These are phyloP conservation scores for Gobio occitaniae DNA, from an alignment of 2,797 vertebrate species.

Conservation along the genomic window DNA sequence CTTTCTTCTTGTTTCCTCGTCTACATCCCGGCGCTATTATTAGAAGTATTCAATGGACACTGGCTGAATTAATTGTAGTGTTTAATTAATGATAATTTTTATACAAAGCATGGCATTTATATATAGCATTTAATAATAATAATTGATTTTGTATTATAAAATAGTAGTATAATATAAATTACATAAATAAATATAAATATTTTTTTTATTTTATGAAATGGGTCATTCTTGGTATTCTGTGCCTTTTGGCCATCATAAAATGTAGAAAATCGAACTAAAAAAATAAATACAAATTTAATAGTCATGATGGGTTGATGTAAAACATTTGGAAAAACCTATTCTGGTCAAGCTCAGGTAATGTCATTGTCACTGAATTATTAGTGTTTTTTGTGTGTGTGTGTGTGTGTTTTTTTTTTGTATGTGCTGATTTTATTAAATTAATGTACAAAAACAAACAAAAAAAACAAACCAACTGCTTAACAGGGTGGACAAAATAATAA, in stretches of 20 bases:
- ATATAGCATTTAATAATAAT: background rate
- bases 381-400: too few species aligned
- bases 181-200: background rate
- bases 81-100: background rate
- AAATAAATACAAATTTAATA: too few species aligned
- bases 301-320: too few species aligned
- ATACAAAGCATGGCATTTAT: background rate
- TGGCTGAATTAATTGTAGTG: background rate
- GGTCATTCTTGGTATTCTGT: too few species aligned
- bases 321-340: background rate
- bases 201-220: background rate
- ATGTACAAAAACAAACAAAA: too few species aligned
- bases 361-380: background rate
- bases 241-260: too few species aligned
- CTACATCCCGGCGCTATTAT: conserved; percentile 63
- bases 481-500: background rate
- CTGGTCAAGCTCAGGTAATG: background rate
- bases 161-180: too few species aligned
- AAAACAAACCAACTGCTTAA: background rate
- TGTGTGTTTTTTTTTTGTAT: background rate
- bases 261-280: too few species aligned
- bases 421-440: background rate
- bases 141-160: background rate
- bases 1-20: conserved; percentile 66
- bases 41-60: conserved; percentile 55